Evolutionary conservation across 2,113 vertebrate species (phyloP), one percentile per base, ranked within the genome.

Genomic region (Tychaedon coryphoeus): DNA sequence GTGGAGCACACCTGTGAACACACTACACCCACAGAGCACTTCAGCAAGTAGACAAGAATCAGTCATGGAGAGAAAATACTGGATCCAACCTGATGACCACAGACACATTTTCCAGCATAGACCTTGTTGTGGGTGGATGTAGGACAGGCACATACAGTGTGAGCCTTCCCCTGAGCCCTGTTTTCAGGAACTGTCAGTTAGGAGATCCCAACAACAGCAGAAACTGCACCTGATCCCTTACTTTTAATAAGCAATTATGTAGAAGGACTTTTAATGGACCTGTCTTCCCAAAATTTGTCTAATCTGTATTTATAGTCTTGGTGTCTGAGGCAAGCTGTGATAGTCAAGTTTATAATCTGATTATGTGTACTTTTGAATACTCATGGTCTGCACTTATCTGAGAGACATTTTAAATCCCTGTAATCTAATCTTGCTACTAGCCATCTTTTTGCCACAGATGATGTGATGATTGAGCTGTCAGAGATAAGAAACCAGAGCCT

Each of bases 381-480:
- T 77, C 34, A 6, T 25, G 38, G 75, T 90, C 56, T 70, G 47
- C 19, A 7, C 25, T 94, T 90, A 92, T 58, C 67, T 76, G 66
- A 92, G 90, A 93, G 64, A 88, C 62, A 62, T 90, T 93, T 93
- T 94, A 92, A 90, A 88, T 83, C 2, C 0, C 67, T 82, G 24
- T 95, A 90, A 88, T 88, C 91, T 94, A 74, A 92, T 88, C 79
- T 80, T 91, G 26, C 90, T 95, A 64, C 83, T 69, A 92, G 60
- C 54, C 90, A 62, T 86, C 64, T 90, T 93, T 96, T 87, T 83
- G 67, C 54, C 64, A 54, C 43, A 38, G 74, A 31, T 65, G 74
- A 93, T 79, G 67, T 85, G 91, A 86, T 80, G 88, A 91, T 90
- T 86, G 74, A 91, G 84, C 72, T 9, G 1, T 66, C 84, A 73